Evolutionary conservation across 2,113 vertebrate species (phyloP).

Genomic region (Mormyrus iriodes): DNA sequence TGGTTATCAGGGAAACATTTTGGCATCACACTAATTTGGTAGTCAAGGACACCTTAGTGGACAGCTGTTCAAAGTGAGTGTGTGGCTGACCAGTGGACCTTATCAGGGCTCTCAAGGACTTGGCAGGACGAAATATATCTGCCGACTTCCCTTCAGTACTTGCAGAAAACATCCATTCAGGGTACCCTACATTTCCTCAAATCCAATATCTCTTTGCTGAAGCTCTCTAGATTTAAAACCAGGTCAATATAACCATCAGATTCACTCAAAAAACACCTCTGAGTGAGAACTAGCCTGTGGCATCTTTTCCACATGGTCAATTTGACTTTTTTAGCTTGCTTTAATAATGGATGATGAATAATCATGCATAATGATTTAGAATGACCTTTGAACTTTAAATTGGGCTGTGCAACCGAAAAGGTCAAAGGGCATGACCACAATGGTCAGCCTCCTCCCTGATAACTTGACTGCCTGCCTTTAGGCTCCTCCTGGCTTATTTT

Average conservation of each 20-base stretch:
- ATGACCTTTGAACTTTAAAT: background rate
- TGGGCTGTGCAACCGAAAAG: background rate
- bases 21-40: background rate
- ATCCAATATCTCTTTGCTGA: background rate
- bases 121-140: background rate
- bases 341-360: constrained; percentile 1
- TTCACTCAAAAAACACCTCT: background rate
- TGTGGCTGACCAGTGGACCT: background rate
- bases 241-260: background rate
- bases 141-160: background rate
- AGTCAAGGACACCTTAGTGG: background rate
- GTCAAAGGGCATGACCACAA: background rate
- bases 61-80: background rate
- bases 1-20: background rate
- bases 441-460: background rate
- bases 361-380: constrained; percentile 1
- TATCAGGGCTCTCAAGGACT: background rate
- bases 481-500: background rate
- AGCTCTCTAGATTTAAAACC: background rate
- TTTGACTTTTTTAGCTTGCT: background rate
- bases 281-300: background rate
- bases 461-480: background rate
- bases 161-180: background rate
- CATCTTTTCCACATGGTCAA: background rate
- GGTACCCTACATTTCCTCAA: background rate